phyloP scores from a whole-genome alignment of 2,888 invertebrate genomes.

The Mimumesa dahlbomi region DNA sequence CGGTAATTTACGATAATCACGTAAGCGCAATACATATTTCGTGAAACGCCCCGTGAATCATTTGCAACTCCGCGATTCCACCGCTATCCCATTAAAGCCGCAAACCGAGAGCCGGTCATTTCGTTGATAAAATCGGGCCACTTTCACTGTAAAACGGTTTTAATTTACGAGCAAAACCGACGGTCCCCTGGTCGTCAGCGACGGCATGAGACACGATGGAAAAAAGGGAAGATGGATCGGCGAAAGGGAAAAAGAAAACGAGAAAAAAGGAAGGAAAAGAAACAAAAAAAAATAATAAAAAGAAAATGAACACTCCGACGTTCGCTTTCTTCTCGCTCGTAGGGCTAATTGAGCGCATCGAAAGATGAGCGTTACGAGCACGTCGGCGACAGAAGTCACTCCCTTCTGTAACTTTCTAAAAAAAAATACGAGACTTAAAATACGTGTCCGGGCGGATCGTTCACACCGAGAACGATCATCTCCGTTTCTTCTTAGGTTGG shows the following conservation, averaged over 20 bases:
- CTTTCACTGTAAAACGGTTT: conserved; percentile 58
- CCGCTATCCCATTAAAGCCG: conserved; percentile 23
- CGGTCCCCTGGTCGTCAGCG: neutral
- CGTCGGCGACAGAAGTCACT: conserved; percentile 35
- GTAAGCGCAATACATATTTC: conserved; percentile 6
- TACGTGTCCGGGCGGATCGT: no score
- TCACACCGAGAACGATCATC: conserved; percentile 23
- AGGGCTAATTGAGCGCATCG: conserved; percentile 53
- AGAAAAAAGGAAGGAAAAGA: neutral
- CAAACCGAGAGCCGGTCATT: no score
- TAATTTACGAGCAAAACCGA: conserved; percentile 51
- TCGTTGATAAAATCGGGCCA: conserved; percentile 53
- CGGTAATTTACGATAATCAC: neutral
- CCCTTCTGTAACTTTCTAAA: conserved; percentile 19
- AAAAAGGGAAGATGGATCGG: conserved; percentile 12
- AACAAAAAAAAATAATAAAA: no score
- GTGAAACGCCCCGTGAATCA: neutral
- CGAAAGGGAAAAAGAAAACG: conserved; percentile 6
- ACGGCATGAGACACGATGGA: neutral
- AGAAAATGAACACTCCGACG: neutral
- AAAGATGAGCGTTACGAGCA: conserved; percentile 37
- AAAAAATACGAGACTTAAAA: conserved; percentile 22
- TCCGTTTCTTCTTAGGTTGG: no score
- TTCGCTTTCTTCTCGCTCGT: conserved; percentile 51
- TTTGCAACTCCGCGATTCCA: neutral